A percentile compares a stretch with the other conserved stretches of the same genome.
Evolutionary conservation across 2,113 vertebrate genomes (phyloP).

Genomic region (Eretmodus cyanostictus): DNA sequence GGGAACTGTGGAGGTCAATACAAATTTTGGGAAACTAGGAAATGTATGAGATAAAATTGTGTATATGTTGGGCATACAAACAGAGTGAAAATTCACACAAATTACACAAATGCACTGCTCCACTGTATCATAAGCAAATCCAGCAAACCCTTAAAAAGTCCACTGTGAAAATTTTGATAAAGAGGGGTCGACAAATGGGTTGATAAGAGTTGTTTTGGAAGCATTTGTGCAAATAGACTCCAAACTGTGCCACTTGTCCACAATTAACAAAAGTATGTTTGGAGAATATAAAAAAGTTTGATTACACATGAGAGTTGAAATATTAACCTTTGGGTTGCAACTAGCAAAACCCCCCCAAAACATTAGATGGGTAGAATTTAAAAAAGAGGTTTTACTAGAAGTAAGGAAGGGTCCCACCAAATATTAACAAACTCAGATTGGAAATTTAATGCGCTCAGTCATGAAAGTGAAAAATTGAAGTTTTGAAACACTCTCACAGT

Average conservation of each 20-base stretch:
- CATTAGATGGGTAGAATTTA: background rate
- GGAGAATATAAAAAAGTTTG: background rate
- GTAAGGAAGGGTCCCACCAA: background rate
- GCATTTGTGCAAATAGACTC: background rate
- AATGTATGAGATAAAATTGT: background rate
- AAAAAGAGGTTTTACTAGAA: background rate
- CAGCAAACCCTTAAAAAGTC: background rate
- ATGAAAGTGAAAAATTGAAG: background rate
- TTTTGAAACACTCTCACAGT: background rate
- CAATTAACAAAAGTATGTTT: background rate
- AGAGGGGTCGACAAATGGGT: background rate
- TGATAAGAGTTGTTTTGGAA: background rate
- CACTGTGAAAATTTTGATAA: background rate
- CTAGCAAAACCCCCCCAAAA: accelerated
- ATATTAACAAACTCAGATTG: background rate
- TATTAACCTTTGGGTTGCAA: background rate
- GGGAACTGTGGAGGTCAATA: background rate
- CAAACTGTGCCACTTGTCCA: background rate
- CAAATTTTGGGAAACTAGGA: background rate
- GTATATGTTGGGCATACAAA: background rate
- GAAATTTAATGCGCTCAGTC: background rate
- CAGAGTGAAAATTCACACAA: background rate
- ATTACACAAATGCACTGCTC: background rate
- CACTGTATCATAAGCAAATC: background rate
- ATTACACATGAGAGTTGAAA: background rate